Evolutionary conservation across 92 coral and sea anemone species (phyloP).

Genomic region (Paramuricea clavata): DNA sequence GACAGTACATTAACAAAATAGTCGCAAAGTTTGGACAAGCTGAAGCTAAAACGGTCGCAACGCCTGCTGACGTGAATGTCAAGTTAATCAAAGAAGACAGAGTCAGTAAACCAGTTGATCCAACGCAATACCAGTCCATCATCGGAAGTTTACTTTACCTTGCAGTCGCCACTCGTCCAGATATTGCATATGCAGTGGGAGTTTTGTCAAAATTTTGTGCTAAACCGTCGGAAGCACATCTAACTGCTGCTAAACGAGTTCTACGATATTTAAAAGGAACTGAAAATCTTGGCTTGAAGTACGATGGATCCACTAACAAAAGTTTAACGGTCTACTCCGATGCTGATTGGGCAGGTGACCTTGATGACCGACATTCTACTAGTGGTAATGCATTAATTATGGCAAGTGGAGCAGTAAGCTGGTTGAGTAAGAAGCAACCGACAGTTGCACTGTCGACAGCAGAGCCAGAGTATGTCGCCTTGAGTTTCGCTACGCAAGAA

Average conservation of each 20-base stretch:
- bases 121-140: conserved; percentile 52
- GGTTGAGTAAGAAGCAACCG: conserved; percentile 66
- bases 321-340: conserved; percentile 25
- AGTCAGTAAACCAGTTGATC: conserved; percentile 63
- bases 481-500: conserved; percentile 58
- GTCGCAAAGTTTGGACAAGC: too few species aligned
- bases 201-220: conserved; percentile 63
- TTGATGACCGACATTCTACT: conserved; percentile 63
- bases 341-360: conserved; percentile 62
- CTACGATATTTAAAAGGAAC: not conserved
- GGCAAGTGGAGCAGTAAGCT: conserved; percentile 68
- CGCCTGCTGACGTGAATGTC: conserved; percentile 69
- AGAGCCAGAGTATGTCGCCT: conserved; percentile 63
- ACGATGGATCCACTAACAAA: not conserved
- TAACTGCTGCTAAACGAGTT: conserved; percentile 13
- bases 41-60: conserved; percentile 67
- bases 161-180: conserved; percentile 69
- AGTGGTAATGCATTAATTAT: conserved; percentile 50
- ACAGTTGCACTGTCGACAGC: conserved; percentile 63
- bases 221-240: conserved; percentile 25
- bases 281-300: not conserved
- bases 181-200: conserved; percentile 66
- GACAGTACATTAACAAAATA: too few species aligned
- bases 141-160: too few species aligned
- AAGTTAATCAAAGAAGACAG: conserved; percentile 60